These are phyloP conservation scores for Varecia variegata DNA, from an alignment of 2,797 vertebrate genomes.

Conservation along the genomic window DNA sequence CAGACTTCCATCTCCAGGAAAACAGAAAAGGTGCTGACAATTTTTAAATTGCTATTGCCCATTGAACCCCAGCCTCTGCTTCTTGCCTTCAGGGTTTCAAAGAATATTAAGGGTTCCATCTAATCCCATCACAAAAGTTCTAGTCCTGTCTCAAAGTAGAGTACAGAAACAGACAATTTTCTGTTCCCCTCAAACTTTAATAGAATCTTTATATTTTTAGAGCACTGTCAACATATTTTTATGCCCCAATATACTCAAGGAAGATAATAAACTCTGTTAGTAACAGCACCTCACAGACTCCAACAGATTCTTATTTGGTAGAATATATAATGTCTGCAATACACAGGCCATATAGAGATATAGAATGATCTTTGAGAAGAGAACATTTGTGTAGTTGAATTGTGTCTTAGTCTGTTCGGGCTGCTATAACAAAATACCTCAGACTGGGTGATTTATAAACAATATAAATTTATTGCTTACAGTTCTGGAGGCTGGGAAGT, in stretches of 20 bases:
- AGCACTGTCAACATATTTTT: neutral
- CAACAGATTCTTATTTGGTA: neutral
- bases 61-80: neutral
- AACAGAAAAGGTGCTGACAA: neutral
- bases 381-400: neutral
- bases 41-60: neutral
- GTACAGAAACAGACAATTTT: neutral
- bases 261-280: conserved; percentile 4
- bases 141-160: neutral
- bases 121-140: neutral
- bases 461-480: neutral
- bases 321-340: neutral
- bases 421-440: neutral
- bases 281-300: neutral
- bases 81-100: neutral
- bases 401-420: neutral
- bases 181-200: neutral
- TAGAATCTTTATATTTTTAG: conserved; percentile 10
- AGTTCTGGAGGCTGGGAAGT: neutral
- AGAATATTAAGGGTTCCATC: neutral
- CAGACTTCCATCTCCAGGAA: neutral
- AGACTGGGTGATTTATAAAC: neutral
- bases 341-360: neutral
- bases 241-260: neutral
- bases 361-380: neutral